phyloP scores from a whole-genome alignment of 2,113 vertebrate genomes.

The Salvelinus alpinus region DNA sequence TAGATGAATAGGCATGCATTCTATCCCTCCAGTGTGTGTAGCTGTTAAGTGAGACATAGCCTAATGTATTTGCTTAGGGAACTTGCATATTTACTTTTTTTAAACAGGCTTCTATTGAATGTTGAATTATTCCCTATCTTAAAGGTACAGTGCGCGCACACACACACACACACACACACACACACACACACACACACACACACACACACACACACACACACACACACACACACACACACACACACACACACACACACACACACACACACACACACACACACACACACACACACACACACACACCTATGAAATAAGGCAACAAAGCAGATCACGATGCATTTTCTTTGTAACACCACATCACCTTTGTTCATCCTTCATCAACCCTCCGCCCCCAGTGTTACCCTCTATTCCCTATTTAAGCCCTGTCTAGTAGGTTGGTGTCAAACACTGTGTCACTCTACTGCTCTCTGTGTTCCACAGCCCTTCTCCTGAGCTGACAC shows the following conservation, averaged over 20 bases:
- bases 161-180: background rate
- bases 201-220: constrained; percentile 28
- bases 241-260: no score
- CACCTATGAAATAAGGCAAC: constrained; percentile 73
- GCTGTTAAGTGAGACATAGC: background rate
- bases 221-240: no score
- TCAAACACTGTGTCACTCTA: constrained; percentile 60
- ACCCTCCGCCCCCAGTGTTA: constrained; percentile 67
- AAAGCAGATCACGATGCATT: constrained; percentile 70
- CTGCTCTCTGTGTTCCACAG: constrained; percentile 64
- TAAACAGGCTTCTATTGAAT: background rate
- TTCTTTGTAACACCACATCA: constrained; percentile 73
- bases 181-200: background rate
- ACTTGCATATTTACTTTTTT: background rate
- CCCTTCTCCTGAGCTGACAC: constrained; percentile 67
- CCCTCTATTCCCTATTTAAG: constrained; percentile 75
- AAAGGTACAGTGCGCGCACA: background rate
- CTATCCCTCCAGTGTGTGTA: background rate
- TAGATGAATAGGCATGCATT: background rate
- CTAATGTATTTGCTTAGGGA: background rate
- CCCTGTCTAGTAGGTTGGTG: constrained; percentile 67
- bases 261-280: no score
- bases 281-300: constrained; percentile 61
- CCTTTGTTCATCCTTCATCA: constrained; percentile 77
- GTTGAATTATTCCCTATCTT: background rate